Evolutionary conservation across 2,888 invertebrate species (phyloP).

Genomic region (Xanthia togata): DNA sequence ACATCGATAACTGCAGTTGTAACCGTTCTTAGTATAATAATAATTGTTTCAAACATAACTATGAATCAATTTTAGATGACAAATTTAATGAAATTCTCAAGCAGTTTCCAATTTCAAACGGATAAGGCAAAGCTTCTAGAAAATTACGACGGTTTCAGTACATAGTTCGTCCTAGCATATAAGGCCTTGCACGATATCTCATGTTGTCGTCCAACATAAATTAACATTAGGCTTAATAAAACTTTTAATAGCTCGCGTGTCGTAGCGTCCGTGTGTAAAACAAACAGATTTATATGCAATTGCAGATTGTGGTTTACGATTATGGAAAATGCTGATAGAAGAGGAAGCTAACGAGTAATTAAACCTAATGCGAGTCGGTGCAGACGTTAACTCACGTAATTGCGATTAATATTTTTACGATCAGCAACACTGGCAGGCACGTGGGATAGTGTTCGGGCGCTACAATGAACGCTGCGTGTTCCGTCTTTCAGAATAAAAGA

Average conservation of each 20-base stretch:
- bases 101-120: slow-evolving; percentile 2
- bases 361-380: slow-evolving; percentile 72
- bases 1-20: no score
- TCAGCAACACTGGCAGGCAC: slow-evolving; percentile 53
- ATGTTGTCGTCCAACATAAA: slow-evolving; percentile 60
- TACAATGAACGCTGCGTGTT: slow-evolving; percentile 72
- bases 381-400: slow-evolving; percentile 68
- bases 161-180: slow-evolving; percentile 31
- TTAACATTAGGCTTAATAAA: slow-evolving; percentile 63
- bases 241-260: slow-evolving; percentile 65
- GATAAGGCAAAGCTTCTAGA: slow-evolving; percentile 9
- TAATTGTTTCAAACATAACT: background rate
- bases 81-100: background rate
- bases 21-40: background rate
- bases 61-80: background rate
- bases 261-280: slow-evolving; percentile 74
- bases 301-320: slow-evolving; percentile 87
- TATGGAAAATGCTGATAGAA: slow-evolving; percentile 82
- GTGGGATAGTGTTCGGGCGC: slow-evolving; percentile 63
- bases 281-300: slow-evolving; percentile 80
- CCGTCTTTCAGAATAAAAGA: slow-evolving; percentile 73
- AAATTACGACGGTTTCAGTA: slow-evolving; percentile 29
- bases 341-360: slow-evolving; percentile 80
- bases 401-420: slow-evolving; percentile 69
- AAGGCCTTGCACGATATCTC: slow-evolving; percentile 59